Conservation (phyloP, 1,140 invertebrate species). For the Watersipora subatra region DNA sequence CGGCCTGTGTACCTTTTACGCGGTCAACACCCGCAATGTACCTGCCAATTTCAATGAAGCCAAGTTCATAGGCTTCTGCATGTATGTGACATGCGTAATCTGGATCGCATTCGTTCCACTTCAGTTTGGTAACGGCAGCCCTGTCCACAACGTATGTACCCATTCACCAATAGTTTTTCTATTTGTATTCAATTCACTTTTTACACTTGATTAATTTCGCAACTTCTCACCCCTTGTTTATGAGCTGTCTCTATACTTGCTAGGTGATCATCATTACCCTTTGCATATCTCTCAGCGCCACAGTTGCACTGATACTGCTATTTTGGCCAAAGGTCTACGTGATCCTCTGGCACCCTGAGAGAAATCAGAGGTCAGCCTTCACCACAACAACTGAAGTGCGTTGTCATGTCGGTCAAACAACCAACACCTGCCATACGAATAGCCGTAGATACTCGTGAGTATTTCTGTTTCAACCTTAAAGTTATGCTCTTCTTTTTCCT, state of each 20-base stretch:
- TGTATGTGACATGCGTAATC: constrained; percentile 76
- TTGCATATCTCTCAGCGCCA: constrained; percentile 56
- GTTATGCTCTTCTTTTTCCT: too few relatives aligned
- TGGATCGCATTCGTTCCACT: constrained; percentile 78
- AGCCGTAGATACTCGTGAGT: neutral
- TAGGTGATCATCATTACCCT: constrained; percentile 56
- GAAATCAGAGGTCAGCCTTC: constrained; percentile 63
- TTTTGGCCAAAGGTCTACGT: constrained; percentile 69
- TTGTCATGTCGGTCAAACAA: constrained; percentile 55
- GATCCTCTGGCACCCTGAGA: constrained; percentile 59
- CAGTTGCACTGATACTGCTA: constrained; percentile 59
- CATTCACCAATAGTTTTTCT: too few relatives aligned
- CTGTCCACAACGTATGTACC: too few relatives aligned
- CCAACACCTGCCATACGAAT: constrained; percentile 15
- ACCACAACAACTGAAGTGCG: constrained; percentile 58
- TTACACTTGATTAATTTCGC: constrained; percentile 12
- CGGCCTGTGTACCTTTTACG: constrained; percentile 65
- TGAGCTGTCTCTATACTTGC: too few relatives aligned
- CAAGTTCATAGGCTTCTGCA: constrained; percentile 51
- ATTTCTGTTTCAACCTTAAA: too few relatives aligned
- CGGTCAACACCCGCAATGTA: constrained; percentile 69
- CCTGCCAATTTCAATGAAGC: constrained; percentile 70
- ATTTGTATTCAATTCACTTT: too few relatives aligned
- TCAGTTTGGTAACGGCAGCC: constrained; percentile 62
- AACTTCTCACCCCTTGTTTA: too few relatives aligned